Evolutionary conservation across 2,797 vertebrate genomes (phyloP).

Genomic region (Nyctibius grandis): DNA sequence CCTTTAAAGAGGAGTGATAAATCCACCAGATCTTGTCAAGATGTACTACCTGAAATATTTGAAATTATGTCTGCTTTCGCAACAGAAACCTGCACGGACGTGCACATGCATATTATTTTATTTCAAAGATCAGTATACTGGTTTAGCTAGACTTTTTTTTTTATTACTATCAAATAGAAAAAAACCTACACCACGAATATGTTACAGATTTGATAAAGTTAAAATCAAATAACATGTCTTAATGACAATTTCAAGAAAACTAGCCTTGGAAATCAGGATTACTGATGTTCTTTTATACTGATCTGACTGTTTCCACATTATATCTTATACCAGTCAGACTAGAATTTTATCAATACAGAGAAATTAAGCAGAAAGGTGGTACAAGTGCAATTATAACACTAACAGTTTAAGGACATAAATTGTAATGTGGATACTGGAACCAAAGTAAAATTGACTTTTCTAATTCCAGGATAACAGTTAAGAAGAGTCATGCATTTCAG

Average conservation of each 20-base stretch:
- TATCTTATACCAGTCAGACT: background rate
- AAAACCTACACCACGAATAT: background rate
- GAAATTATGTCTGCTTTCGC: background rate
- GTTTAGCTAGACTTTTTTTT: background rate
- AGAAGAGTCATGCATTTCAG: background rate
- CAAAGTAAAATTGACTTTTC: background rate
- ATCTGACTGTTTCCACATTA: background rate
- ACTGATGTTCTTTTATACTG: background rate
- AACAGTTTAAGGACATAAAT: background rate
- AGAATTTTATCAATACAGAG: background rate
- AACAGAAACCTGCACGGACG: rapidly evolving
- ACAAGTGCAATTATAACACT: background rate
- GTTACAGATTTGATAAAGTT: background rate
- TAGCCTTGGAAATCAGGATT: background rate
- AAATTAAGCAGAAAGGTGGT: background rate
- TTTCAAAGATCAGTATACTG: background rate
- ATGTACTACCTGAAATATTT: background rate
- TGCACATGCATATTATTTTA: background rate
- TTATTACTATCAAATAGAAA: background rate
- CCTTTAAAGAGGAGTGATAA: background rate
- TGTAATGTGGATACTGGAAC: background rate
- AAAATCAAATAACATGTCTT: background rate
- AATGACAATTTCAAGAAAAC: background rate
- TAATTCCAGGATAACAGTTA: background rate
- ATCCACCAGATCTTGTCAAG: background rate